Base-by-base conservation (phyloP, 2,113 vertebrate species). In the Mesocricetus auratus region DNA sequence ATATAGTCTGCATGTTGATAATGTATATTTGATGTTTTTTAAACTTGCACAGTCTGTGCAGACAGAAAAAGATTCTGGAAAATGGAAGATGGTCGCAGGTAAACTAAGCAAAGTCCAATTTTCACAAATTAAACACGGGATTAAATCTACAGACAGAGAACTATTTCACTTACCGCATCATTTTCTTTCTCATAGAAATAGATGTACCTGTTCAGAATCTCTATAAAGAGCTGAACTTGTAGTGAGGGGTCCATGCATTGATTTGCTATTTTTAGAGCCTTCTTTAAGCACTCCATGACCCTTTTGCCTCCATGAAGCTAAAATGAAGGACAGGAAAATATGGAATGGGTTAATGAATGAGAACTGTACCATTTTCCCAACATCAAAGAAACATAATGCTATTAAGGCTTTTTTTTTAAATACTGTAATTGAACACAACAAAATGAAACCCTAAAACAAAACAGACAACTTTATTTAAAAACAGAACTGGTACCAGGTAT, bases 211-310 rank as follows among this genome's bases (percentile, higher is more conserved):
- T 99, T 99, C 96, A 99, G 99, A 98, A 99, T 99, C 98, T 99
- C 99, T 97, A 99, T 99, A 98, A 99, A 99, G 87, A 99, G 99
- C 45, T 99, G 99, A 45, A 99, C 99, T 98, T 99, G 99, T 96
- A 99, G 98, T 42, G 99, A 99, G 3, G 99, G 99, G 96, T 99
- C 99, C 99, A 99, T 99, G 98, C 99, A 99, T 98, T 99, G 99
- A 97, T 99, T 99, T 93, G 99, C 99, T 86, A 99, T 99, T 98
- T 99, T 99, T 94, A 99, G 98, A 15, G 99, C 99, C 97, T 99
- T 99, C 98, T 99, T 99, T 94, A 99, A 97, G 98, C 99, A 99
- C 96, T 99, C 99, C 99, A 99, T 99, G 93, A 99, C 99, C 85
- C 99, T 99, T 89, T 99, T 99, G 53, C 99, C 99, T 95, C 99